phyloP scores from a whole-genome alignment of 2,888 invertebrate species.

The Pristionchus entomophagus region DNA sequence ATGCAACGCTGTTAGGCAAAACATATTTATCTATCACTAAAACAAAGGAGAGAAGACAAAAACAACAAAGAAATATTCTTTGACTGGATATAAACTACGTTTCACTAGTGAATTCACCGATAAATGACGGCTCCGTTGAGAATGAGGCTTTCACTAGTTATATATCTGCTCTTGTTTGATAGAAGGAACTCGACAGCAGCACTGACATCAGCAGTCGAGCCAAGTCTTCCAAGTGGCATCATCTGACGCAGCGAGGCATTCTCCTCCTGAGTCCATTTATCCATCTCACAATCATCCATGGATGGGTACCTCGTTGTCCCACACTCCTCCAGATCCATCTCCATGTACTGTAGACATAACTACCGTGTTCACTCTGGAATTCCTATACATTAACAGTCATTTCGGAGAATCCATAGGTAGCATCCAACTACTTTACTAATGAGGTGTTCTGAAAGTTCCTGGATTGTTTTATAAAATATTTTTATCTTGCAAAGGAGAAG shows the following conservation, averaged over 20 bases:
- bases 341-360: constrained; percentile 40
- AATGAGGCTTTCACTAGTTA: constrained; percentile 21
- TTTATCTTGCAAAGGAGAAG: no score
- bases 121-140: constrained; percentile 32
- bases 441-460: no score
- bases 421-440: no score
- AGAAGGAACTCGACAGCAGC: constrained; percentile 18
- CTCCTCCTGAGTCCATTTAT: background rate
- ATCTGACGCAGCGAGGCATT: background rate
- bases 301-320: background rate
- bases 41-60: no score
- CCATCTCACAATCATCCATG: background rate
- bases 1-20: no score
- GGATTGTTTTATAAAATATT: no score
- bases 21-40: no score
- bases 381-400: background rate
- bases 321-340: constrained; percentile 45
- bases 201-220: background rate
- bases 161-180: background rate
- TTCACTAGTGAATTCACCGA: no score
- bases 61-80: no score
- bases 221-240: constrained; percentile 32
- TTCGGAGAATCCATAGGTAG: no score
- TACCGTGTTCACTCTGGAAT: constrained; percentile 20
- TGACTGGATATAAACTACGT: no score